Percentiles rank a stretch among this genome's conserved stretches.
phyloP scores from a whole-genome alignment of 2,888 invertebrate genomes.

The Oasisia sp. region DNA sequence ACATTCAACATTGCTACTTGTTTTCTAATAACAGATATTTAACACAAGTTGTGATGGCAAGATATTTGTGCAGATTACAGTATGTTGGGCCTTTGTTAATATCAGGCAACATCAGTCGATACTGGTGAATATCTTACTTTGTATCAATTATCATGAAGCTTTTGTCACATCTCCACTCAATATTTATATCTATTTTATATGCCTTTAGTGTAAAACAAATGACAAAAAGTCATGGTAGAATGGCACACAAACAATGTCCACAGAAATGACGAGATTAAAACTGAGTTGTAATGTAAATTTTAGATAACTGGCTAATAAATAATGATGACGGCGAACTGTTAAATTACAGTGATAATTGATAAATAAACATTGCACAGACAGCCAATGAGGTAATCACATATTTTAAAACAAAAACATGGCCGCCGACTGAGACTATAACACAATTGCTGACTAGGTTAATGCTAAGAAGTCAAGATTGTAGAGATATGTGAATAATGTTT shows the following conservation, averaged over 20 bases:
- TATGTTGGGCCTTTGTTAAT: not conserved
- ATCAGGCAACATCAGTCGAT: not conserved
- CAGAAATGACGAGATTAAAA: not conserved
- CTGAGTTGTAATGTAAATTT: not conserved
- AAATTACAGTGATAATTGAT: no score
- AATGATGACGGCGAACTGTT: not conserved
- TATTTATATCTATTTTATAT: not conserved
- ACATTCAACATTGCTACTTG: not conserved
- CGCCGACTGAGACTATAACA: no score
- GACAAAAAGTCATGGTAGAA: not conserved
- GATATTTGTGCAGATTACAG: not conserved
- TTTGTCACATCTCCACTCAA: not conserved
- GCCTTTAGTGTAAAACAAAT: not conserved
- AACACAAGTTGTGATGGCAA: not conserved
- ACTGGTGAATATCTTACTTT: not conserved
- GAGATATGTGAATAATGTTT: no score
- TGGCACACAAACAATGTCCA: not conserved
- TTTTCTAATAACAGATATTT: not conserved
- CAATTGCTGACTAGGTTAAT: no score
- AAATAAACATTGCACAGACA: no score
- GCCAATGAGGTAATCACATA: no score
- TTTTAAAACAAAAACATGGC: no score
- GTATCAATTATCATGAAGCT: not conserved
- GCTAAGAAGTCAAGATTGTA: no score
- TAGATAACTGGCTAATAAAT: not conserved